A percentile compares a stretch with the other conserved stretches of the same genome.
phyloP scores from a whole-genome alignment of 2,113 vertebrate genomes.

The Chauna torquata region DNA sequence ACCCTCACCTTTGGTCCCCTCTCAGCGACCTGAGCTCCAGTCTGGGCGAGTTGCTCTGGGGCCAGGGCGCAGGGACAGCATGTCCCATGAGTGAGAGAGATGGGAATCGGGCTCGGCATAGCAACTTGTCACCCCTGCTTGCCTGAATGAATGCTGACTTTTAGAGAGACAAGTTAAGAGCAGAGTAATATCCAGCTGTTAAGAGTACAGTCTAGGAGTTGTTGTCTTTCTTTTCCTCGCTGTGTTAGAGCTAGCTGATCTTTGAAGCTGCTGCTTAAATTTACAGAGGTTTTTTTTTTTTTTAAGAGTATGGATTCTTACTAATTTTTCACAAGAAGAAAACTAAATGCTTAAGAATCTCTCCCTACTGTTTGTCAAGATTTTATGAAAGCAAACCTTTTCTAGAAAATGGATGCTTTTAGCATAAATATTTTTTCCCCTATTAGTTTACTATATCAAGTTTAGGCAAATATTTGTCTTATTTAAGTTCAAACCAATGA shows the following conservation, averaged over 20 bases:
- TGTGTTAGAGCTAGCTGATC: background rate
- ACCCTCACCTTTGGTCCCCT: fast-evolving
- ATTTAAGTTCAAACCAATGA: background rate
- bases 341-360: background rate
- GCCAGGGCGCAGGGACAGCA: fast-evolving
- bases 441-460: background rate
- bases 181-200: background rate
- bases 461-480: background rate
- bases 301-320: background rate
- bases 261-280: background rate
- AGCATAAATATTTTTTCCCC: background rate
- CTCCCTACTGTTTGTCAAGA: background rate
- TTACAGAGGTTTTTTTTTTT: background rate
- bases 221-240: background rate
- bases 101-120: background rate
- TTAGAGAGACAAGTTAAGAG: background rate
- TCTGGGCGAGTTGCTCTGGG: background rate
- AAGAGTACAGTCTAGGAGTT: background rate
- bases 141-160: background rate
- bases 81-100: background rate
- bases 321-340: background rate
- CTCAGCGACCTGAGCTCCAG: background rate
- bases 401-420: background rate
- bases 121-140: fast-evolving
- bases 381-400: background rate